Evolutionary conservation across 2,113 vertebrate species (phyloP).

Genomic region (Larimichthys crocea): DNA sequence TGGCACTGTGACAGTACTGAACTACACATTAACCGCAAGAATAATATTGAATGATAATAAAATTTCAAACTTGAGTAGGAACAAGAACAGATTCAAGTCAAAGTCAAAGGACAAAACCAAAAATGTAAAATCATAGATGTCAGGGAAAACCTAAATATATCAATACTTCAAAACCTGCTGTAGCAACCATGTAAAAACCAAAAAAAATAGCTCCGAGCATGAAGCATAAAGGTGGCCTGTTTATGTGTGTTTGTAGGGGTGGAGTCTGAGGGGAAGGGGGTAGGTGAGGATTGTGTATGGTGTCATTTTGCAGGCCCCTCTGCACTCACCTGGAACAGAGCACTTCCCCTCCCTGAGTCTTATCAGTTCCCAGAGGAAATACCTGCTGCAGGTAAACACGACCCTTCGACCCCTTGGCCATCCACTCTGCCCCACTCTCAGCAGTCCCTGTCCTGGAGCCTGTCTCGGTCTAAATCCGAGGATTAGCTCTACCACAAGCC

Average conservation of each 20-base stretch:
- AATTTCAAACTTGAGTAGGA: not conserved
- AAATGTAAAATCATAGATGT: not conserved
- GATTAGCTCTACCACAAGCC: slow-evolving; percentile 54
- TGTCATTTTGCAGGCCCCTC: slow-evolving; percentile 81
- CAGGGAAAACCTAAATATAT: not conserved
- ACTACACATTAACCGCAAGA: not conserved
- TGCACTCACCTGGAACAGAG: slow-evolving; percentile 88
- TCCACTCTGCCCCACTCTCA: slow-evolving; percentile 71
- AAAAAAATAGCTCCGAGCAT: slow-evolving; percentile 50
- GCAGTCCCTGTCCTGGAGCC: slow-evolving; percentile 47
- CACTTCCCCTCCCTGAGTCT: slow-evolving; percentile 85
- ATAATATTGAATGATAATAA: not conserved
- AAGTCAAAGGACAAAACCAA: not conserved
- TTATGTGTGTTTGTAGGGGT: slow-evolving; percentile 46
- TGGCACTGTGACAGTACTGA: not conserved
- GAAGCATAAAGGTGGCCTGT: slow-evolving; percentile 60
- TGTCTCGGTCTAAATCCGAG: slow-evolving; percentile 50
- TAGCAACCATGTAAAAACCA: not conserved
- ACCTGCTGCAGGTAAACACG: slow-evolving; percentile 87
- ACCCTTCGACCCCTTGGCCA: slow-evolving; percentile 82
- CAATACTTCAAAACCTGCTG: not conserved
- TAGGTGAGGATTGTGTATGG: slow-evolving; percentile 62
- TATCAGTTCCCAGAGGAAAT: slow-evolving; percentile 88
- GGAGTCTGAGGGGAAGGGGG: not conserved
- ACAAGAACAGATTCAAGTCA: not conserved